phyloP scores from a whole-genome alignment of 2,113 vertebrate species.

The Nannobrachium achirus region DNA sequence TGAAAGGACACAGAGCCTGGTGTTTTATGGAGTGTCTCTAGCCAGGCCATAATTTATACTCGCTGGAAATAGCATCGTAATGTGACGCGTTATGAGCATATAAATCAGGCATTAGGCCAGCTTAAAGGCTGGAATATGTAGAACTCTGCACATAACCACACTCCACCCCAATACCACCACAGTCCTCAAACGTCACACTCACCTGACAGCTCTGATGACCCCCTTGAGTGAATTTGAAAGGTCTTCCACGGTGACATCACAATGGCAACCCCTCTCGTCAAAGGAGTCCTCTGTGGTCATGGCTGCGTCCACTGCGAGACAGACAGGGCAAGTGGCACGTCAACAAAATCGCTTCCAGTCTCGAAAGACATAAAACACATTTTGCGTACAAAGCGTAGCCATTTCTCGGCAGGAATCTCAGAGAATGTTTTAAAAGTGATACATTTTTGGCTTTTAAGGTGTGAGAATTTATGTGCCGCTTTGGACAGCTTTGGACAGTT shows the following conservation, averaged over 20 bases:
- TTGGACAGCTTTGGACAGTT: conserved; percentile 18
- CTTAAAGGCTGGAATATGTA: too few relatives aligned
- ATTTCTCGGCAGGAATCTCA: conserved; percentile 13
- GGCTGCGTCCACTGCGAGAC: conserved; percentile 86
- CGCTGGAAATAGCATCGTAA: too few relatives aligned
- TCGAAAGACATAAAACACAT: conserved; percentile 29
- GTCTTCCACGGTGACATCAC: conserved; percentile 95
- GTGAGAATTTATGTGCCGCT: conserved; percentile 45
- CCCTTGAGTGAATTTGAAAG: conserved; percentile 94
- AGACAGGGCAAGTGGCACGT: conserved; percentile 30
- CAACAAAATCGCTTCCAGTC: conserved; percentile 41
- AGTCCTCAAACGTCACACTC: conserved; percentile 49
- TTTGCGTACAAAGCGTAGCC: not conserved
- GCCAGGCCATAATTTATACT: too few relatives aligned
- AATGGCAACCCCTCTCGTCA: conserved; percentile 95
- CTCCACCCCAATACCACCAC: too few relatives aligned
- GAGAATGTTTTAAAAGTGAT: conserved; percentile 42
- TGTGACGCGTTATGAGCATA: too few relatives aligned
- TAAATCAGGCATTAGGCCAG: too few relatives aligned
- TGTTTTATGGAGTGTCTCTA: too few relatives aligned
- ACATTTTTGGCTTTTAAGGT: conserved; percentile 46
- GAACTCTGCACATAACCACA: too few relatives aligned
- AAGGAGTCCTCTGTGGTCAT: conserved; percentile 90
- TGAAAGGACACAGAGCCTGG: not conserved
- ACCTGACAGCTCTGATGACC: conserved; percentile 97